Evolutionary conservation across 2,113 vertebrate genomes (phyloP).

Genomic region (Strigops habroptila): DNA sequence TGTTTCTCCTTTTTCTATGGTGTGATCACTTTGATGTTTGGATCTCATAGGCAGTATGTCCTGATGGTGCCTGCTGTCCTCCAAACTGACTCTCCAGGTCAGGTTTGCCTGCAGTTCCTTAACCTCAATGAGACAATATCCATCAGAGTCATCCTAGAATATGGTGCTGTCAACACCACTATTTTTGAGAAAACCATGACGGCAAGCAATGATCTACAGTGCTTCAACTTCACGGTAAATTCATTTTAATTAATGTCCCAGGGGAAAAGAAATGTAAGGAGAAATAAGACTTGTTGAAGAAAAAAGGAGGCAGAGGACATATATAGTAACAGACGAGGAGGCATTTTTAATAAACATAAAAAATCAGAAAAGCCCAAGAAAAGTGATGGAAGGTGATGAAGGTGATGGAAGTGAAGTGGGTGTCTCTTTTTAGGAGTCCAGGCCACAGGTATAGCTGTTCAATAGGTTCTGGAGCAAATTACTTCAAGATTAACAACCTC

Average conservation of each 20-base stretch:
- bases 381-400: not conserved
- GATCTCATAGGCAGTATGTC: slow-evolving; percentile 58
- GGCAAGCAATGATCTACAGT: slow-evolving; percentile 25
- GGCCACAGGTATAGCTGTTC: not conserved
- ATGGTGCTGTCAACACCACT: slow-evolving; percentile 18
- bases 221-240: slow-evolving; percentile 56
- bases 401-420: not conserved
- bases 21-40: not conserved
- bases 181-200: slow-evolving; percentile 26
- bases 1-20: not conserved
- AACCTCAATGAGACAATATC: slow-evolving; percentile 33
- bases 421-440: not conserved
- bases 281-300: not conserved
- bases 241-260: not conserved
- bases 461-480: not conserved
- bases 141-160: not conserved
- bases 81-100: slow-evolving; percentile 25
- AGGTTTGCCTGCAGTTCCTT: slow-evolving; percentile 57
- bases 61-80: slow-evolving; percentile 64
- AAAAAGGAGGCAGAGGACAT: not conserved
- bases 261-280: not conserved
- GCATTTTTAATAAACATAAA: not conserved
- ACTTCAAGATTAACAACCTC: not conserved
- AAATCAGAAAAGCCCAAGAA: not conserved
- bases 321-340: not conserved